phyloP scores from a whole-genome alignment of 2,888 invertebrate genomes.

The Philhelius pedissequus region DNA sequence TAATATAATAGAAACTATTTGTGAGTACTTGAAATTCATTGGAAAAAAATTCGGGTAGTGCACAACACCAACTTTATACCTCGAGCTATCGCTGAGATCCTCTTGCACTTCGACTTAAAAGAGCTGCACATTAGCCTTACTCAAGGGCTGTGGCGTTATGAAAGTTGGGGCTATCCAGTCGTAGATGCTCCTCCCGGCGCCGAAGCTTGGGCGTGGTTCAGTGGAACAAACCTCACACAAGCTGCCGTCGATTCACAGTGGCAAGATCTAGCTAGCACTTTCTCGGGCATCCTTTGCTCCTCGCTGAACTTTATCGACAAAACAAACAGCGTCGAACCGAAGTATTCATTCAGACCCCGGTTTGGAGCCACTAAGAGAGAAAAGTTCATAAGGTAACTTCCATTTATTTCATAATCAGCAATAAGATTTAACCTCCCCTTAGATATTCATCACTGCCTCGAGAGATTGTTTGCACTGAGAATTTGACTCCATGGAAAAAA shows the following conservation, averaged over 20 bases:
- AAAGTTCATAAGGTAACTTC: conserved; percentile 45
- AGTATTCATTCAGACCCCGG: conserved; percentile 88
- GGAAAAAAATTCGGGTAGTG: conserved; percentile 79
- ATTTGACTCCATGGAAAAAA: conserved; percentile 99
- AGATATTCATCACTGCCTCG: conserved; percentile 94
- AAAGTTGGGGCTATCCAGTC: conserved; percentile 96
- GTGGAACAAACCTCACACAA: conserved; percentile 78
- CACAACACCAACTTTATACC: conserved; percentile 93
- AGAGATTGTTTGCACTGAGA: conserved; percentile 99
- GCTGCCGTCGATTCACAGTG: conserved; percentile 87
- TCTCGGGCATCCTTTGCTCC: conserved; percentile 97
- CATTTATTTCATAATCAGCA: background rate
- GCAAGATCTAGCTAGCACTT: conserved; percentile 91
- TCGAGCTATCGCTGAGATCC: conserved; percentile 91
- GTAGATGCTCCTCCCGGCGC: conserved; percentile 95
- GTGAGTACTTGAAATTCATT: background rate
- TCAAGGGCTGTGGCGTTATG: conserved; percentile 95
- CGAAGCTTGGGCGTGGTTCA: conserved; percentile 96
- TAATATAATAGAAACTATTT: no score
- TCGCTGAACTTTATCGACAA: conserved; percentile 96
- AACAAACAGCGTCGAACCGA: conserved; percentile 90
- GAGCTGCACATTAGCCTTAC: conserved; percentile 95
- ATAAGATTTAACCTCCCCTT: conserved; percentile 24
- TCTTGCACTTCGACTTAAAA: conserved; percentile 89
- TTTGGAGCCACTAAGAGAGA: conserved; percentile 69